Base-by-base conservation (phyloP, 2,797 vertebrate genomes). In the Schizopygopsis malacanthus region DNA sequence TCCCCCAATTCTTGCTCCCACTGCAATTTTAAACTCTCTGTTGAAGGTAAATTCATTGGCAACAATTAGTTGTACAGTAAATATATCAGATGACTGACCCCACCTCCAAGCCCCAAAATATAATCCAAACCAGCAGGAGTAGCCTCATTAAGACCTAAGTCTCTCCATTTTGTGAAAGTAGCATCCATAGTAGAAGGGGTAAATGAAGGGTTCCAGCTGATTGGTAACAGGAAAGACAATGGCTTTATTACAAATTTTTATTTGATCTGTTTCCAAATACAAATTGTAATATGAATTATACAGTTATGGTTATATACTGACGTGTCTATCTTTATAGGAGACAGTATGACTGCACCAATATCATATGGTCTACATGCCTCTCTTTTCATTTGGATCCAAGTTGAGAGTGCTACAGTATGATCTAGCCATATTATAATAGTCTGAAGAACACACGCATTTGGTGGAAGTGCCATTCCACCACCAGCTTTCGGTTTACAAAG, bases 301-400 rank as follows among this genome's bases (percentile, higher is more conserved):
- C 50, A 50, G 15, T 50, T 50, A 50, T 50, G 50, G 1, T 50
- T 50, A 50, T 50, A 50, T 50, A 50, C 43, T 25, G 22, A 47
- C 12, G 16, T 73, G 12, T 15, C 33, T 76, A 54, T 76, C 8
- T 77, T 77, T 77, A 20, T 54, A 22, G 50, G 47, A n/a, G 39
- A 79, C 37, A 43, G 8, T 61, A 59, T 45, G 4, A 63, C 6
- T 9, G 22, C 59, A 25, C 59, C 59, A 28, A 79, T 79, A 43
- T 45, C 22, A 45, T 63, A 43, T 0, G 12, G 56, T 6, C 39
- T 5, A 18, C 20, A 79, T 45, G 39, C 56, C 39, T 79, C 77
- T 28, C 22, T 56, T 45, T 79, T 15, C 56, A 28, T 13, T 43
- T 79, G 77, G n/a, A 79, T 79, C 77, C n/a, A 63, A 13, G 11